Evolutionary conservation across 2,888 invertebrate species (phyloP).

Genomic region (Macaria notata): DNA sequence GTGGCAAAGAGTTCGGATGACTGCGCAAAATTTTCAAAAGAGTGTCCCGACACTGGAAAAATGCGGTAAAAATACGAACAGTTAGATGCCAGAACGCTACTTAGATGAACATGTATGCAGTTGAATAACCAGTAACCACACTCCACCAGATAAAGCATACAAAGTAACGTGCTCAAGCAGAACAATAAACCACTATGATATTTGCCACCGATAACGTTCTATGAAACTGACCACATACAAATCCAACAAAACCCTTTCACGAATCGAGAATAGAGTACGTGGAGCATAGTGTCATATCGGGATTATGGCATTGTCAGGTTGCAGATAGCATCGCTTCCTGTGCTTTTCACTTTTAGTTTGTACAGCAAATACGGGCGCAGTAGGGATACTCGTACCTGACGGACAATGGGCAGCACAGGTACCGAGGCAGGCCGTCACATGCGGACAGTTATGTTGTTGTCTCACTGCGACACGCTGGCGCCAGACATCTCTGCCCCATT

Average conservation of each 20-base stretch:
- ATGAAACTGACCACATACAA: slow-evolving; percentile 14
- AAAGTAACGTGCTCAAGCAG: not conserved
- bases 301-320: slow-evolving; percentile 59
- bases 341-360: slow-evolving; percentile 55
- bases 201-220: slow-evolving; percentile 14
- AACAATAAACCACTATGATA: not conserved
- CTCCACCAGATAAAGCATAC: not conserved
- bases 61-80: too few relatives aligned
- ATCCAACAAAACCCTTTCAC: slow-evolving; percentile 38
- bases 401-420: slow-evolving; percentile 50
- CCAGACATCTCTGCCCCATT: slow-evolving; percentile 61
- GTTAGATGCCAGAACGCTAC: too few relatives aligned
- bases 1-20: slow-evolving; percentile 3
- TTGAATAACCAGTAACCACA: too few relatives aligned
- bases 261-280: slow-evolving; percentile 45
- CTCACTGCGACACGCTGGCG: slow-evolving; percentile 63
- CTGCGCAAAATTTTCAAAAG: not conserved
- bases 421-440: slow-evolving; percentile 49
- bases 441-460: slow-evolving; percentile 66
- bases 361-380: slow-evolving; percentile 46
- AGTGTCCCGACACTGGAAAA: too few relatives aligned
- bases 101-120: too few relatives aligned
- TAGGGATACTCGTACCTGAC: slow-evolving; percentile 50
- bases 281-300: slow-evolving; percentile 51
- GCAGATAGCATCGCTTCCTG: slow-evolving; percentile 65